Conservation (phyloP, 1,140 invertebrate species). For the Lasaia peninsularis region DNA sequence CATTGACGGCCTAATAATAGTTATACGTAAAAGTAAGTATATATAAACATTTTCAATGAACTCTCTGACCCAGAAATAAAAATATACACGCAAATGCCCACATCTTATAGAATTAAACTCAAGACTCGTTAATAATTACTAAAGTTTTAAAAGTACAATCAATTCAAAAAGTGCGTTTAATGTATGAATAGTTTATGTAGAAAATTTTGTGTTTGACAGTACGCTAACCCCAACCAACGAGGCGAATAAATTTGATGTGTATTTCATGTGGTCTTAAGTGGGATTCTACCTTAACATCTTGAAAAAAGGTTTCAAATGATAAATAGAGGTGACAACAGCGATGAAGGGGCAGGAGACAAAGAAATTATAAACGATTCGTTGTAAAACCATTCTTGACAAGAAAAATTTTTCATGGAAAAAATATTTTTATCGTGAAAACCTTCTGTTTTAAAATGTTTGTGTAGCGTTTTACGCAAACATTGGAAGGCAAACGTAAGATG, state of each 20-base stretch:
- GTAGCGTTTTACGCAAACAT: background rate
- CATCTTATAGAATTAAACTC: too few species aligned
- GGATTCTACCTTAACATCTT: background rate
- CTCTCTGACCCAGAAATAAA: too few species aligned
- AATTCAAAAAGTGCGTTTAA: too few species aligned
- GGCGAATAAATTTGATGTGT: background rate
- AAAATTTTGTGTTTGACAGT: too few species aligned
- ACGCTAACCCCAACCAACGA: too few species aligned
- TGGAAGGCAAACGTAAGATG: background rate
- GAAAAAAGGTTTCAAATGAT: conserved; percentile 9
- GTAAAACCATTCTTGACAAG: conserved; percentile 8
- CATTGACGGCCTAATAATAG: too few species aligned
- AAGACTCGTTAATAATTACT: too few species aligned
- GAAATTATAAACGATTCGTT: conserved; percentile 8
- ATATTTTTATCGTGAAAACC: background rate
- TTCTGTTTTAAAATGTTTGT: background rate
- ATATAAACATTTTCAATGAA: too few species aligned
- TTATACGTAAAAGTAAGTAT: too few species aligned
- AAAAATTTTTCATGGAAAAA: background rate
- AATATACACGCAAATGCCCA: too few species aligned
- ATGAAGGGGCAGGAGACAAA: conserved; percentile 5
- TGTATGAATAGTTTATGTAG: too few species aligned
- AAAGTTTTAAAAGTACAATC: too few species aligned
- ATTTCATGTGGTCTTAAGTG: background rate
- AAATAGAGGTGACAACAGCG: conserved; percentile 10